Base-by-base conservation (phyloP, 2,888 invertebrate genomes). In the Agelastica alni region DNA sequence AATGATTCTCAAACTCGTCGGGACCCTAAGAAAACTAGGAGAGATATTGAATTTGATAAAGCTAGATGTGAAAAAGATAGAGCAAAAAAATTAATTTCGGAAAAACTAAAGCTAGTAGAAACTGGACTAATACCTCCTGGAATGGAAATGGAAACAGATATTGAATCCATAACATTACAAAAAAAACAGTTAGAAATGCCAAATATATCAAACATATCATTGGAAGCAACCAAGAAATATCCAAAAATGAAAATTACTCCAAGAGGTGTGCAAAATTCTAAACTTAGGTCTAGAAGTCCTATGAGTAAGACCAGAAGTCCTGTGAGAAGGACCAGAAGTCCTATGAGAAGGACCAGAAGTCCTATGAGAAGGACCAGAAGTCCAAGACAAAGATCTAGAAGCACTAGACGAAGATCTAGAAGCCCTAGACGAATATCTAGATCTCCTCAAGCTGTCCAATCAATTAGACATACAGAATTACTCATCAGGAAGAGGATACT, bases 101-200 rank as follows among this genome's bases (percentile, higher is more conserved):
- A 77, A 60, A 74, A 74, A 52, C 59, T 77, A 12, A 70, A 69
- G 52, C 69, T 77, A 36, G 73, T 77, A n/a, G 77, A 78, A 64
- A 77, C 77, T 6, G 79, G 78, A 16, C 66, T 79, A 22, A 75
- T 78, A 4, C 78, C 78, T 6, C 78, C 79, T 9, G 79, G 79
- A 22, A 78, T 72, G 65, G 78, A 78, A 68, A 73, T 76, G 67
- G 79, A 79, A 54, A 67, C 71, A 3, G 73, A 75, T 58, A 52
- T 75, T 7, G 61, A 61, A 18, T 57, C 61, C 28, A 56, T 65
- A 22, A 57, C 52, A 31, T 48, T 31, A 32, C 51, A 59, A 18
- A 58, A 47, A 31, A 44, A 49, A 31, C 32, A 17, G 26, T 49
- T 6, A 48, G 53, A 14, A 45, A 39, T 4, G 26, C 48, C 6